Evolutionary conservation across 2,888 invertebrate genomes (phyloP).

Genomic region (Dorcus hopei): DNA sequence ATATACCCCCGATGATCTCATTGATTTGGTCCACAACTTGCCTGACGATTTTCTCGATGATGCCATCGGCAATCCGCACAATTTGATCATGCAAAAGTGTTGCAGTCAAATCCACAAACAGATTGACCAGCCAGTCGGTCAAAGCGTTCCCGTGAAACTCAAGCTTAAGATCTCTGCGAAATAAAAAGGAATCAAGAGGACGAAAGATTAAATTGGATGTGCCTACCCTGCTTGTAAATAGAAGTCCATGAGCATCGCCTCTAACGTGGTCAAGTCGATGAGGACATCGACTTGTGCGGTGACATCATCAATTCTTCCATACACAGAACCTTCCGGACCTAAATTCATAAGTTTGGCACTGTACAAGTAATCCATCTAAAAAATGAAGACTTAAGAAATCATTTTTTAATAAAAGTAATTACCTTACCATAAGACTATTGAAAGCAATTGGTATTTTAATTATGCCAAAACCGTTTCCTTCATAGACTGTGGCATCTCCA

Average conservation of each 20-base stretch:
- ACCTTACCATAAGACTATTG: not conserved
- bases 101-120: slow-evolving; percentile 49
- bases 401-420: too few relatives aligned
- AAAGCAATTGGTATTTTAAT: slow-evolving; percentile 14
- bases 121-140: slow-evolving; percentile 53
- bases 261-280: slow-evolving; percentile 27
- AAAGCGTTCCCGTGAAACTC: slow-evolving; percentile 53
- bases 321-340: slow-evolving; percentile 54
- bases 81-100: slow-evolving; percentile 52
- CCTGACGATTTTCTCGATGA: slow-evolving; percentile 45
- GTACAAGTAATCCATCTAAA: slow-evolving; percentile 55
- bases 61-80: slow-evolving; percentile 48
- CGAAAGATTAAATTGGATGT: not conserved
- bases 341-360: slow-evolving; percentile 53
- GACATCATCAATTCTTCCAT: slow-evolving; percentile 45
- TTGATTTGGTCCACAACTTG: slow-evolving; percentile 34
- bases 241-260: slow-evolving; percentile 29
- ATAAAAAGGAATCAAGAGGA: slow-evolving; percentile 1
- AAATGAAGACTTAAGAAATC: not conserved
- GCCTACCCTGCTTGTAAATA: slow-evolving; percentile 33
- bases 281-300: slow-evolving; percentile 25
- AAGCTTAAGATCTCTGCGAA: slow-evolving; percentile 50
- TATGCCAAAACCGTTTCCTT: slow-evolving; percentile 16
- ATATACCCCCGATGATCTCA: slow-evolving; percentile 1
- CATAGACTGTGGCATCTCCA: slow-evolving; percentile 46